Percentiles rank a stretch among this genome's conserved stretches.
Evolutionary conservation across 2,113 vertebrate species (phyloP).

Genomic region (Tylochromis polylepis): DNA sequence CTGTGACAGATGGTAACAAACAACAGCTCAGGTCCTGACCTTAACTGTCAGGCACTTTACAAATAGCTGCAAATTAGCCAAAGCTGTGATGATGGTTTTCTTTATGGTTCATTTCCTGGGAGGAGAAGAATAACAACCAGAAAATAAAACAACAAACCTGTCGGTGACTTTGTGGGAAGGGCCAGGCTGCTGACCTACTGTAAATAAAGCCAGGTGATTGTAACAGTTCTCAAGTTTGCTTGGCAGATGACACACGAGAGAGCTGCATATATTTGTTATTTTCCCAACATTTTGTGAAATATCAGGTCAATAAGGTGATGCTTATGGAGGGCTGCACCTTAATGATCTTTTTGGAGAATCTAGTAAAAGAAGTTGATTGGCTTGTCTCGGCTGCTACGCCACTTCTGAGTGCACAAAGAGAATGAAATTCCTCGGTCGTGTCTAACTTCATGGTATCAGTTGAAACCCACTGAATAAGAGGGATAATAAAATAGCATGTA

Average conservation of each 20-base stretch:
- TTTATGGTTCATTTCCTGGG: neutral
- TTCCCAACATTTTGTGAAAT: neutral
- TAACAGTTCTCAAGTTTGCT: neutral
- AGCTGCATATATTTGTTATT: neutral
- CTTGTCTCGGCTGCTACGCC: neutral
- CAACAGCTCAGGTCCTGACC: neutral
- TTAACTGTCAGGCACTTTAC: neutral
- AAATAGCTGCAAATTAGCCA: neutral
- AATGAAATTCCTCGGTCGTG: neutral
- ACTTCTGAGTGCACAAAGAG: neutral
- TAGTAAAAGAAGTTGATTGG: neutral
- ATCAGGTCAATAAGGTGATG: neutral
- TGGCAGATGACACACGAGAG: neutral
- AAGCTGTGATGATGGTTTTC: neutral
- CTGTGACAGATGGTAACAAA: neutral
- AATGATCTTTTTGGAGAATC: neutral
- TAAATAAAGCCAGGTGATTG: neutral
- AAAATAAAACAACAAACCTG: neutral
- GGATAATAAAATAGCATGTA: neutral
- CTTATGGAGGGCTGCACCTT: neutral
- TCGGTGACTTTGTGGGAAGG: neutral
- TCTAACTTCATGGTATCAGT: neutral
- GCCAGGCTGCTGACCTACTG: neutral
- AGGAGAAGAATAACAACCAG: neutral
- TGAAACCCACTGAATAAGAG: neutral